A percentile compares a stretch with the other conserved stretches of the same genome.
Evolutionary conservation across 1,140 invertebrate species (phyloP).

Genomic region (Arion vulgaris): DNA sequence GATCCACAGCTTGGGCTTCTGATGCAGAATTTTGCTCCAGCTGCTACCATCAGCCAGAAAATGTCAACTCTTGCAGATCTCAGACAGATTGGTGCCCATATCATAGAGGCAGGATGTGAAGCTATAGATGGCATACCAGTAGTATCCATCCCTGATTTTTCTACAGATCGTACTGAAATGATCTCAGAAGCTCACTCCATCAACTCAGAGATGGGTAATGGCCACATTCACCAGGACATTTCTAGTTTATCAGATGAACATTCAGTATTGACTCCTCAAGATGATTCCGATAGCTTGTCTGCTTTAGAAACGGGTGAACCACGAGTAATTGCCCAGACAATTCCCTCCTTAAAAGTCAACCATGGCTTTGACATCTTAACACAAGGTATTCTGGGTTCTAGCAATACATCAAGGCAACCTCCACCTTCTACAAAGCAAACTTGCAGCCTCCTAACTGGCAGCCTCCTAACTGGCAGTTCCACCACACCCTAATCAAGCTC

Average conservation of each 20-base stretch:
- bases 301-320: not conserved
- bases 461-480: not conserved
- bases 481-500: too few species aligned
- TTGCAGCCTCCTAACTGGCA: constrained; percentile 28
- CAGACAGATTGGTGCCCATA: constrained; percentile 19
- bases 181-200: not conserved
- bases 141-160: constrained; percentile 34
- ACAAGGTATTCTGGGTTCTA: constrained; percentile 27
- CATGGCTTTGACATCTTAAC: constrained; percentile 34
- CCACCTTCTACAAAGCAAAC: not conserved
- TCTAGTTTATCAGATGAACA: not conserved
- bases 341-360: constrained; percentile 33
- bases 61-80: constrained; percentile 13
- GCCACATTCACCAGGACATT: not conserved
- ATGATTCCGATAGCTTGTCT: not conserved
- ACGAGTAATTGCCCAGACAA: constrained; percentile 31
- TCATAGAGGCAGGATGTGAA: constrained; percentile 18
- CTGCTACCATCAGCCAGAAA: not conserved
- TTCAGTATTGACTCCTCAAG: not conserved
- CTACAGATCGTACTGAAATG: not conserved
- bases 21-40: not conserved
- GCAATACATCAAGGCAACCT: not conserved
- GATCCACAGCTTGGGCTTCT: not conserved
- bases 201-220: not conserved
- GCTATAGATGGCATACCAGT: constrained; percentile 32